Conservation (phyloP, 2,797 vertebrate genomes). For the Valencia hispanica region DNA sequence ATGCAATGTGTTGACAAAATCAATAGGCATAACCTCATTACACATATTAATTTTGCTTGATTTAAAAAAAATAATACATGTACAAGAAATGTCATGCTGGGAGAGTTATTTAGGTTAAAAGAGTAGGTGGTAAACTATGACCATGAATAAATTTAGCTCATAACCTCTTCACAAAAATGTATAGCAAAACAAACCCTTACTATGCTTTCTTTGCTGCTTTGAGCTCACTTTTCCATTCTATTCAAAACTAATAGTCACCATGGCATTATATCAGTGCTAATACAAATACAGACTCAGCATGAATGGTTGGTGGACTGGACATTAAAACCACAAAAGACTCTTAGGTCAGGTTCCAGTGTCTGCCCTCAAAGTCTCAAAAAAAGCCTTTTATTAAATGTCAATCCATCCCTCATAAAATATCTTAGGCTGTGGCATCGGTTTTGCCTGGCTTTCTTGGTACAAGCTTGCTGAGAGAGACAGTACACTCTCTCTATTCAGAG, state of each 20-base stretch:
- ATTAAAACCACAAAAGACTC: constrained; percentile 61
- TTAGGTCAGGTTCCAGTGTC: constrained; percentile 30
- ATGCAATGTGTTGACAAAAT: neutral
- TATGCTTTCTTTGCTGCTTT: neutral
- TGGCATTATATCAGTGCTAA: constrained; percentile 37
- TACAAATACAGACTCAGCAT: constrained; percentile 60
- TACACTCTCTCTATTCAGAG: neutral
- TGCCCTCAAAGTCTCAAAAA: constrained; percentile 43
- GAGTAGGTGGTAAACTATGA: neutral
- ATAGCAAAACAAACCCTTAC: neutral
- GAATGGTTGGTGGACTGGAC: constrained; percentile 66
- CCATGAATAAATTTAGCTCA: neutral
- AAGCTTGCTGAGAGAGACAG: neutral
- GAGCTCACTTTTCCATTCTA: neutral
- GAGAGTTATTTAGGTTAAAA: neutral
- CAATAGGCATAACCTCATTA: neutral
- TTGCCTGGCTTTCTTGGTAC: neutral
- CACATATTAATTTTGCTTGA: neutral
- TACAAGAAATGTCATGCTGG: neutral
- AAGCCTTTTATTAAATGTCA: constrained; percentile 30
- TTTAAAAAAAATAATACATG: neutral
- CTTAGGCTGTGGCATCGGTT: neutral
- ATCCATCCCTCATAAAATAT: neutral
- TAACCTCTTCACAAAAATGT: neutral
- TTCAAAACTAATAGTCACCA: constrained; percentile 11